Conservation (phyloP, 1,140 invertebrate species). For the Pseudomyrmex gracilis region DNA sequence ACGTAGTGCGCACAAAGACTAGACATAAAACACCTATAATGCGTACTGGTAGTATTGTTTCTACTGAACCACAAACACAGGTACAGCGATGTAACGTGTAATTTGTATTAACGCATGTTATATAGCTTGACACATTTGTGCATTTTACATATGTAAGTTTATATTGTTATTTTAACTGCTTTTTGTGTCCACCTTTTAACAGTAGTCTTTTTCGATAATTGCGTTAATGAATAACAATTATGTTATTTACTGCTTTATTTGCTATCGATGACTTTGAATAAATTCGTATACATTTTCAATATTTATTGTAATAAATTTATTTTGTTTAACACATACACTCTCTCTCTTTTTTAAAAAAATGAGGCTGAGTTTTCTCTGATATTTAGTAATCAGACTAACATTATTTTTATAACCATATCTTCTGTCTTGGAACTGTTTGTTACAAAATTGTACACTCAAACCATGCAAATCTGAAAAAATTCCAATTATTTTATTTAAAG, state of each 20-base stretch:
- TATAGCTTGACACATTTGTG: not conserved
- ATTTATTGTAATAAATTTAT: slow-evolving; percentile 54
- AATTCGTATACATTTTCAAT: slow-evolving; percentile 32
- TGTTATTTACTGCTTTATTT: slow-evolving; percentile 23
- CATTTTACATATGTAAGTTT: slow-evolving; percentile 45
- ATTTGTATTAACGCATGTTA: slow-evolving; percentile 45
- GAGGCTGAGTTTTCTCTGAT: slow-evolving; percentile 1
- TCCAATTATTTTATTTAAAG: slow-evolving; percentile 29
- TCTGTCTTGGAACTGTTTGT: not conserved
- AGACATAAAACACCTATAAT: slow-evolving; percentile 90
- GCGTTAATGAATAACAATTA: slow-evolving; percentile 8
- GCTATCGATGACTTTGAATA: slow-evolving; percentile 40
- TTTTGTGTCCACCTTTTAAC: slow-evolving; percentile 13
- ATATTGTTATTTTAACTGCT: slow-evolving; percentile 42
- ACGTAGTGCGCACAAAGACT: slow-evolving; percentile 90
- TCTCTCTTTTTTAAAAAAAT: no score
- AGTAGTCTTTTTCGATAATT: slow-evolving; percentile 7
- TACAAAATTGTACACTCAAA: not conserved
- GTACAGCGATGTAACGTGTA: slow-evolving; percentile 73
- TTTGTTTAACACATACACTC: not conserved
- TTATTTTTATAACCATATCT: slow-evolving; percentile 24
- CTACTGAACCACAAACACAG: slow-evolving; percentile 86
- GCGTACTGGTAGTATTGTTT: slow-evolving; percentile 88
- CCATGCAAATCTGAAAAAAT: not conserved
- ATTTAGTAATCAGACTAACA: slow-evolving; percentile 22